Evolutionary conservation across 2,888 invertebrate genomes (phyloP), one percentile per base, ranked within the genome.

Genomic region (Lasioglossum calceatum): DNA sequence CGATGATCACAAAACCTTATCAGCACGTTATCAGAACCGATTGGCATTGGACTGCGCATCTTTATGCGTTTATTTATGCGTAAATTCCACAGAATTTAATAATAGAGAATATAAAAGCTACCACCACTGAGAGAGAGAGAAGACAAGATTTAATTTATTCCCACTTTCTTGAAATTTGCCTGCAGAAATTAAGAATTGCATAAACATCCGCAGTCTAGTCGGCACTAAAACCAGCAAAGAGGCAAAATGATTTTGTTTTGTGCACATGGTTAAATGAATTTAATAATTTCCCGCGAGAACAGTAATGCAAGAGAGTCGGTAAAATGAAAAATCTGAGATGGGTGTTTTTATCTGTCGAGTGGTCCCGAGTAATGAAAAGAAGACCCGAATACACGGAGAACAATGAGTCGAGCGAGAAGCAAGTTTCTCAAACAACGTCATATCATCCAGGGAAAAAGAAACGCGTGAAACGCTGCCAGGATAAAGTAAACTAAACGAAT

Each of bases 401-500:
- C 64, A 32, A 64, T 64, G 64, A 32, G 64, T 7, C 7, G 64
- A 64, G 32, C 16, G 32, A 16, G 16, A 32, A 64, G 16, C 16
- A 7, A 64, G 36, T 67, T 67, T 36, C 19, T 10, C 36, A 36
- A 67, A 36, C 19, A 4, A 8, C 32, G 23, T 32, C 67, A 10
- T 10, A 39, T 23, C 39, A 36, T 23, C 19, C 67, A 23, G 23
- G 67, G n/a, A 10, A 67, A 67, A 67, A 67, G 36, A 10, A 32
- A 36, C 36, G 36, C 36, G 19, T 19, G 36, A 19, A 67, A 67
- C 32, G 64, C 32, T 16, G 64, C 14, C 64, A 14, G 32, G 64
- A 67, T 67, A 39, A 67, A 19, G 36, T 36, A 36, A 67, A 67
- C 67, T 67, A 67, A 36, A 67, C 23, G 67, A 64, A 73, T 64